phyloP scores from a whole-genome alignment of 2,797 vertebrate species.

The Euphonia xanthogaster region DNA sequence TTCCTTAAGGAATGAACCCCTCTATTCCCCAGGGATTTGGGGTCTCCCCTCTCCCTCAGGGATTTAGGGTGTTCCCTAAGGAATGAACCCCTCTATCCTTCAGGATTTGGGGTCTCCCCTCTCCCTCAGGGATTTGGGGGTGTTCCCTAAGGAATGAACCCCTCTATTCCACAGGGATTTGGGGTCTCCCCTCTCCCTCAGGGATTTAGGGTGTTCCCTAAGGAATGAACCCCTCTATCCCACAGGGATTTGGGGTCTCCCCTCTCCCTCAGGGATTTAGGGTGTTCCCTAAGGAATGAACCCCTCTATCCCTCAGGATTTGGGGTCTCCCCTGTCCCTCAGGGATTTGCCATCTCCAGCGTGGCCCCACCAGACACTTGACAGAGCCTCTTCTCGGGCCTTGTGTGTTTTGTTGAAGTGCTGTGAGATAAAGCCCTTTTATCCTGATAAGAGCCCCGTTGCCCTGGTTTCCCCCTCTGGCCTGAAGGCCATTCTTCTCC shows the following conservation, averaged over 20 bases:
- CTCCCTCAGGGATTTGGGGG: accelerated
- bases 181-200: background rate
- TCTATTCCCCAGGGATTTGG: too few species aligned
- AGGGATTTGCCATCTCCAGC: background rate
- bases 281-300: accelerated
- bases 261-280: too few species aligned
- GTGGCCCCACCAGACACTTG: slow-evolving; percentile 26
- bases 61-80: background rate
- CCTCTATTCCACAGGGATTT: accelerated
- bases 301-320: too few species aligned
- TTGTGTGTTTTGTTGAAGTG: slow-evolving; percentile 73
- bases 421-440: slow-evolving; percentile 71
- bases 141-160: accelerated
- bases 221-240: background rate
- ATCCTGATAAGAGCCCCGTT: slow-evolving; percentile 64
- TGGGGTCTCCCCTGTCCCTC: accelerated
- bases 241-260: background rate
- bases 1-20: too few species aligned
- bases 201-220: background rate
- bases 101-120: background rate
- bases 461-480: slow-evolving; percentile 68
- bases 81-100: accelerated
- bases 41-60: background rate
- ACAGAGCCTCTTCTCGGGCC: slow-evolving; percentile 42
- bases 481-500: slow-evolving; percentile 71